Base-by-base conservation (phyloP, 2,797 vertebrate genomes). In the Sternarchorhynchus goeldii region DNA sequence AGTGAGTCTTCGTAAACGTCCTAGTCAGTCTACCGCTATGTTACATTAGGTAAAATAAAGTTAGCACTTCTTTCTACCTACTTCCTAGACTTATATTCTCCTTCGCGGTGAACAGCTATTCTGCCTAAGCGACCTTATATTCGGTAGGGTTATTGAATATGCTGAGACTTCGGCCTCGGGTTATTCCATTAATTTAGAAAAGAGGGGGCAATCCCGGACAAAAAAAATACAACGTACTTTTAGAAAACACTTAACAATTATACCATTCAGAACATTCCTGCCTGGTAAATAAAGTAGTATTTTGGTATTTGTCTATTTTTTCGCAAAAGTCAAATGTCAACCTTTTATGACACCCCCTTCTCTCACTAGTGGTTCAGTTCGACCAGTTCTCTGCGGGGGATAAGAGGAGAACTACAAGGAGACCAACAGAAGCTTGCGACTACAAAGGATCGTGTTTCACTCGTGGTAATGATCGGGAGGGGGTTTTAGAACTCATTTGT, bases 111-210 rank as follows among this genome's bases (percentile, higher is more conserved):
- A 4, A 21, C 41, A 36, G 8, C 17, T 39, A 32, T 25, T 53
- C 53, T 16, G 31, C 29, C 32, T 5, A n/a, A 60, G 57, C 32
- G 31, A 53, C 62, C 56, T 41, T 67, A 63, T 62, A 65, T 29
- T 67, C 75, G 53, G 29, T 25, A 55, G 2, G 5, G 45, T 31
- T 31, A 81, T 69, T 73, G 59, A 73, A 68, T 29, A 25, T 3
- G 56, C 60, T 53, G 79, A 58, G 67, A 53, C 3, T 36, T 25
- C 50, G 25, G 58, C 77, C 57, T 78, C 29, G 70, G 83, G 53
- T 18, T 50, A n/a, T 56, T 60, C 80, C 77, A 79, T 69, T 76
- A 39, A 29, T 25, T 0, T 2, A 14, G 57, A 5, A 3, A 20
- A 45, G n/a, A 34, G 58, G 68, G 70, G 6, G 31, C 5, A 29